A percentile compares a stretch with the other conserved stretches of the same genome.
phyloP scores from a whole-genome alignment of 1,140 invertebrate species.

The Cataglyphis hispanica region DNA sequence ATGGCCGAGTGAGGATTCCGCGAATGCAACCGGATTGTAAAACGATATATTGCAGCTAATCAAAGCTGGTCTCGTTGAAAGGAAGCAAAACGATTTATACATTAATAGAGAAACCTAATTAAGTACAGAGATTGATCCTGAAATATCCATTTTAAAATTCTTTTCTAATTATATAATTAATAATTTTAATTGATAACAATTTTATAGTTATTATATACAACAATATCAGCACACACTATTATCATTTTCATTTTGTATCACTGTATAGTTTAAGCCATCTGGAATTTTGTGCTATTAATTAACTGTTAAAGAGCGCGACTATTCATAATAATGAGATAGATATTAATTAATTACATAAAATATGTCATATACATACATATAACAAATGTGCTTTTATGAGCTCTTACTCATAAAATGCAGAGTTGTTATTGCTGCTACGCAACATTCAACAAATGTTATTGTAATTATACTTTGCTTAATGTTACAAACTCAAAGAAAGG shows the following conservation, averaged over 20 bases:
- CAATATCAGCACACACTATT: neutral
- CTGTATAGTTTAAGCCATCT: neutral
- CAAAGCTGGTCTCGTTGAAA: neutral
- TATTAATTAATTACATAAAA: constrained; percentile 19
- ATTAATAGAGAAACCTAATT: neutral
- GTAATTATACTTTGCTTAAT: constrained; percentile 31
- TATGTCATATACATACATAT: neutral
- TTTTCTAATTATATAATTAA: neutral
- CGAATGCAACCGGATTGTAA: constrained; percentile 4
- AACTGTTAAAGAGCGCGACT: neutral
- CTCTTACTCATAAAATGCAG: constrained; percentile 28
- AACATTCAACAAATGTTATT: constrained; percentile 46
- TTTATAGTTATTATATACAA: too few relatives aligned
- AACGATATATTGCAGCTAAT: neutral
- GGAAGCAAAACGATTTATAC: too few relatives aligned
- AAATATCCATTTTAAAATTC: neutral
- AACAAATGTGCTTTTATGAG: constrained; percentile 1
- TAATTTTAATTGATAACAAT: too few relatives aligned
- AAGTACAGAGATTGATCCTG: neutral
- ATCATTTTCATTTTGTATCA: neutral
- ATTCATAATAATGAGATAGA: constrained; percentile 26
- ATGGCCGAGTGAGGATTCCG: constrained; percentile 15
- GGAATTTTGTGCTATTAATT: constrained; percentile 25
- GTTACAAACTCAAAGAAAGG: constrained; percentile 14
- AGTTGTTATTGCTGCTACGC: constrained; percentile 3